phyloP scores from a whole-genome alignment of 1,140 invertebrate genomes.

The Bombus pascuorum region DNA sequence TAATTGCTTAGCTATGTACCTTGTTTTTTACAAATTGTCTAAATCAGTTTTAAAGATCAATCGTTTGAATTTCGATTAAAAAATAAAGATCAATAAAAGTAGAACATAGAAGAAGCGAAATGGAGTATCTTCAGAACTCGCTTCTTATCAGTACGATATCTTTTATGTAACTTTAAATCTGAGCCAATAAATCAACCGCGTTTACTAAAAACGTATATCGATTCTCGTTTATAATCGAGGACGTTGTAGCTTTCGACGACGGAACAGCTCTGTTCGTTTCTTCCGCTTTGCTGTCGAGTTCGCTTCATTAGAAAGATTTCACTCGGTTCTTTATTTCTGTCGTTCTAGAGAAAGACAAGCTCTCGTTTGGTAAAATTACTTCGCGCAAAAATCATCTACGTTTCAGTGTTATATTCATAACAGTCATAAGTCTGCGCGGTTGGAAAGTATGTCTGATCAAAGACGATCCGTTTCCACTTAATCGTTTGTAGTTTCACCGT shows the following conservation, averaged over 20 bases:
- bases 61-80: too few relatives aligned
- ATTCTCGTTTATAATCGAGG: not conserved
- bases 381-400: not conserved
- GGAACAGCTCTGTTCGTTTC: not conserved
- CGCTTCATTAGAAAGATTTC: not conserved
- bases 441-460: not conserved
- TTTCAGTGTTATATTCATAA: not conserved
- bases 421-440: not conserved
- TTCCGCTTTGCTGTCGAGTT: not conserved
- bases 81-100: too few relatives aligned
- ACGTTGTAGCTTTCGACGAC: not conserved
- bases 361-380: not conserved
- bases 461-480: not conserved
- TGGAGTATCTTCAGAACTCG: too few relatives aligned
- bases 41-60: too few relatives aligned
- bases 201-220: not conserved
- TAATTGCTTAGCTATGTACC: too few relatives aligned
- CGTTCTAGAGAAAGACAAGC: not conserved
- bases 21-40: too few relatives aligned
- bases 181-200: not conserved
- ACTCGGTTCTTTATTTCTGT: not conserved
- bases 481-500: not conserved
- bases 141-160: too few relatives aligned
- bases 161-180: not conserved
- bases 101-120: too few relatives aligned